Base-by-base conservation (phyloP, 2,888 invertebrate genomes). In the Acanthosepion esculentum region DNA sequence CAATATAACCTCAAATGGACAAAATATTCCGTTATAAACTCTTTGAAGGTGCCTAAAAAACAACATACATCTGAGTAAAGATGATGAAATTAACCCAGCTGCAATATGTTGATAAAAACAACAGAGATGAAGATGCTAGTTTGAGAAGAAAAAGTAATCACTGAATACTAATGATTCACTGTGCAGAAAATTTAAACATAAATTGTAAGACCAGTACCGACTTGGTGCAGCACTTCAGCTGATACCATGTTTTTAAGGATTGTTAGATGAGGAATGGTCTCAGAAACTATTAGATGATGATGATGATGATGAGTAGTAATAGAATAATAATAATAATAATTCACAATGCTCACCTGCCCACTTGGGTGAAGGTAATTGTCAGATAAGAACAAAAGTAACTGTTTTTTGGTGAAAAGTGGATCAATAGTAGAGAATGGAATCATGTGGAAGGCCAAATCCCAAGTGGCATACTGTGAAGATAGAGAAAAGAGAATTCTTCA, bases 391-490 rank as follows among this genome's bases (percentile, higher is more conserved):
- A 97, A 95, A 55, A 96, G 94, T 64, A 97, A 95, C 95, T 97
- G 97, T 12, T 96, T 94, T 95, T 97, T 97, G 94, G 97, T 96
- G 95, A 97, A 97, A 1, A 96, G 95, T 15, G 95, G 91, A 95
- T 97, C 97, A 48, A 97, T 95, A 64, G 96, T 95, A 59, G 96
- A 95, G 59, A 97, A 96, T 41, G 97, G 96, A 29, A 97, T 95
- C 95, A 96, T 96, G 95, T 97, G 97, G 95, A 97, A 97, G 20
- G 97, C 97, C 94, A 97, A 95, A 95, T 97, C 97, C 97, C 97
- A 97, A 0, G 97, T 96, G 2, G 97, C 97, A 96, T 97, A 97
- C 97, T 97, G 96, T 18, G 95, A 94, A 33, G 55, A 55, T 23
- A 94, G 92, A 91, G 12, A 10, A 78, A 78, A 78, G 15, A 78